Evolutionary conservation across 2,113 vertebrate species (phyloP).

Genomic region (Zootoca vivipara): DNA sequence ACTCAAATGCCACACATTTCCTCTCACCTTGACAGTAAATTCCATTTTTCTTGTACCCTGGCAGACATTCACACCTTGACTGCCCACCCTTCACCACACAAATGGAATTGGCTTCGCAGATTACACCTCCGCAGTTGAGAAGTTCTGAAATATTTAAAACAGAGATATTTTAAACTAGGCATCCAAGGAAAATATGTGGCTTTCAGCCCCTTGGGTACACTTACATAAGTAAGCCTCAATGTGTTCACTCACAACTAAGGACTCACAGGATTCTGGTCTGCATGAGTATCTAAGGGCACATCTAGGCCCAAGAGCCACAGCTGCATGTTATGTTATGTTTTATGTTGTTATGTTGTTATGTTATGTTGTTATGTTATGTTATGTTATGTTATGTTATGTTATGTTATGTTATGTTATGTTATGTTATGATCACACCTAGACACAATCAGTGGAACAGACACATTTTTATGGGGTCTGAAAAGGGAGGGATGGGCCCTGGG

Average conservation of each 20-base stretch:
- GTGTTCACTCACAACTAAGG: not conserved
- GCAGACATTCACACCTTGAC: constrained; percentile 81
- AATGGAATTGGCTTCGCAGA: constrained; percentile 77
- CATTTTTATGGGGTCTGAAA: not conserved
- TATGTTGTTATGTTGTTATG: no score
- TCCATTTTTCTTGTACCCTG: constrained; percentile 72
- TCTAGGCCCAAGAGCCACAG: not conserved
- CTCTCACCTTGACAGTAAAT: constrained; percentile 70
- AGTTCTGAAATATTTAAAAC: constrained; percentile 75
- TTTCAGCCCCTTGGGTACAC: not conserved
- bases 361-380: no score
- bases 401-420: no score
- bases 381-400: no score
- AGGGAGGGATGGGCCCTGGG: not conserved
- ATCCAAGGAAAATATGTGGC: not conserved
- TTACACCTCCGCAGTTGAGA: constrained; percentile 69
- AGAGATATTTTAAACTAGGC: constrained; percentile 1
- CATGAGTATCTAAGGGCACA: not conserved
- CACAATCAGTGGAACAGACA: no score
- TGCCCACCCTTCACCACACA: constrained; percentile 75
- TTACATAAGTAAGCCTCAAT: not conserved
- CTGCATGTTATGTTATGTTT: not conserved
- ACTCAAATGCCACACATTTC: not conserved
- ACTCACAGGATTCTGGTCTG: not conserved
- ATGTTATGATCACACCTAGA: not conserved